Evolutionary conservation across 2,888 invertebrate species (phyloP), one percentile per base, ranked within the genome.

Genomic region (Dione vanillae): DNA sequence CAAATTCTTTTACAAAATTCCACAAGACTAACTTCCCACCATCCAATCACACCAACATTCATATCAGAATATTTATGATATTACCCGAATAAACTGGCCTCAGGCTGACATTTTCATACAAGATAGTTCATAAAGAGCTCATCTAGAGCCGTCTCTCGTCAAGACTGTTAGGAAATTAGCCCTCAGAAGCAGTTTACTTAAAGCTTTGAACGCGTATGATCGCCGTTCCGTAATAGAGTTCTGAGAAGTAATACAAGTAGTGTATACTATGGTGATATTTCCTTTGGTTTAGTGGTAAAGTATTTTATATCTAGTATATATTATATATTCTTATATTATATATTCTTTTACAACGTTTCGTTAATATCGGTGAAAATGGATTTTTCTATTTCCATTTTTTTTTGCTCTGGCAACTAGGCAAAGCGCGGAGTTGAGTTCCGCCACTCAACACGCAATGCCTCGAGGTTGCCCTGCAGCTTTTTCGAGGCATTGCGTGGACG

Each of bases 141-240:
- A 16, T 61, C 59, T 43, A 43, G 59, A 43, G 43, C 58, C 43
- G 59, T 16, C 14, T 58, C 45, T 61, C 61, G 61, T 61, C 61
- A 66, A 47, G 61, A 20, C 8, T 41, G 35, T 67, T 65, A 70
- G 66, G 59, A 66, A 70, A 66, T 70, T 70, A 70, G 54, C 41
- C 61, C 54, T 35, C 12, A 65, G 41, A 40, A 66, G 37, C 61
- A 66, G 65, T 45, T 61, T 52, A 37, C 43, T 10, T 49, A 40
- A 69, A 66, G 54, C 66, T 66, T 62, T 49, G 70, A 67, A 66
- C 45, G 61, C n/a, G 37, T n/a, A 61, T 45, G 45, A 61, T 61
- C 61, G 61, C 61, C 61, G 20, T 6, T 9, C 27, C 10, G 27
- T 61, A 61, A 16, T 16, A 16, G 61, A 61, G 27, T 43, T 61